Evolutionary conservation across 2,888 invertebrate species (phyloP), one percentile per base, ranked within the genome.

Genomic region (Eurois occulta): DNA sequence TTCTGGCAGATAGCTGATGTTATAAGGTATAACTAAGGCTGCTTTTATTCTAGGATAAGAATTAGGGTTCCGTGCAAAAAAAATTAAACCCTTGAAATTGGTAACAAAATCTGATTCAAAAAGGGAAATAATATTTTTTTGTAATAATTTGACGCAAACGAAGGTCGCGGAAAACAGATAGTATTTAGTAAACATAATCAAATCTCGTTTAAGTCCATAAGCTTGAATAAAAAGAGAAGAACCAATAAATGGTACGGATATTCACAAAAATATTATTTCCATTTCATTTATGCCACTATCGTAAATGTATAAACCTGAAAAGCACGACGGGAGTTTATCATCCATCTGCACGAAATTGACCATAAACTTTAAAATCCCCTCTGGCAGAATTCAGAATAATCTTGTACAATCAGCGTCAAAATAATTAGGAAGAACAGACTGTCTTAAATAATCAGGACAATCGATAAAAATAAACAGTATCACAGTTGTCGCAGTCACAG

Each of bases 321-420:
- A 43, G 18, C 35, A 71, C 35, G 71, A 71, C 62, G 48, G 46
- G 32, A 72, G 8, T 64, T 58, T 55, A 80, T 21, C 32, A 72
- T 72, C 11, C 72, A 21, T 80, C 43, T 55, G 24, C 11, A 64
- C 13, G 35, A 72, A 55, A 64, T 38, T 3, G 43, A 43, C 16
- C 35, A 55, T 55, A 80, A 80, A 78, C 55, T 64, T 55, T 65
- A 46, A 78, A 78, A 46, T 64, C 16, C 72, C 18, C 18, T 52
- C 10, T 28, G 13, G n/a, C 6, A 35, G n/a, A 52, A 48, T 48
- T 69, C 21, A 13, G 35, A 1, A 43, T 43, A 1, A 16, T 48
- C 10, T 60, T 62, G n/a, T 70, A 41, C 48, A 32, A 32, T 69
- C n/a, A 21, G n/a, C 21, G 21, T 62, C 1, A 71, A 52, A 62